Conservation (phyloP, 2,113 vertebrate genomes). For the Dipodomys stephensi region DNA sequence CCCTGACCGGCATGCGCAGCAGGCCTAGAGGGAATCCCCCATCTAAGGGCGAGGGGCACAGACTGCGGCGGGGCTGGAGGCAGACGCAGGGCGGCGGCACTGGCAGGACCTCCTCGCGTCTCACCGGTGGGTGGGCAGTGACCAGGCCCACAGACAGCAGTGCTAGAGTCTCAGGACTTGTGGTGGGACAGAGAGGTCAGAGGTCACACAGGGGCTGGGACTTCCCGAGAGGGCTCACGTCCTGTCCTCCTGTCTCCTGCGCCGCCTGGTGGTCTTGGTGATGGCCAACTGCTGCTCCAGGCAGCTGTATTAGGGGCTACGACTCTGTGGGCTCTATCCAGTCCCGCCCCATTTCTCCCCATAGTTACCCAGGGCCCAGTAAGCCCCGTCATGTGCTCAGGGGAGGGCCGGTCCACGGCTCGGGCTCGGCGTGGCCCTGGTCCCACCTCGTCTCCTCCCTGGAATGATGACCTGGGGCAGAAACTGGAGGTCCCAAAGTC, state of each 20-base stretch:
- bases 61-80: neutral
- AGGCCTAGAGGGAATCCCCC: no score
- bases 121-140: neutral
- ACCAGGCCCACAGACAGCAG: no score
- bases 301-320: rapidly evolving
- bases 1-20: neutral
- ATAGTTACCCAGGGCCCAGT: neutral
- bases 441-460: neutral
- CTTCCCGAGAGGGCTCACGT: no score
- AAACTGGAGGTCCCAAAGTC: rapidly evolving
- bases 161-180: neutral
- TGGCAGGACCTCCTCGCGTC: neutral
- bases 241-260: no score
- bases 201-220: neutral
- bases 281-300: neutral
- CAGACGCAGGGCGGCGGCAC: neutral
- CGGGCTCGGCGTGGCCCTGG: neutral
- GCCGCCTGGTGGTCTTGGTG: no score
- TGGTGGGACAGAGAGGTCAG: neutral
- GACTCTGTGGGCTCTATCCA: rapidly evolving
- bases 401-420: no score
- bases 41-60: no score
- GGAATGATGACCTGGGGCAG: neutral
- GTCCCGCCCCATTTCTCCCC: neutral
- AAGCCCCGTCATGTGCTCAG: neutral